Evolutionary conservation across 2,888 invertebrate genomes (phyloP).

Genomic region (Drosophila longiperda): DNA sequence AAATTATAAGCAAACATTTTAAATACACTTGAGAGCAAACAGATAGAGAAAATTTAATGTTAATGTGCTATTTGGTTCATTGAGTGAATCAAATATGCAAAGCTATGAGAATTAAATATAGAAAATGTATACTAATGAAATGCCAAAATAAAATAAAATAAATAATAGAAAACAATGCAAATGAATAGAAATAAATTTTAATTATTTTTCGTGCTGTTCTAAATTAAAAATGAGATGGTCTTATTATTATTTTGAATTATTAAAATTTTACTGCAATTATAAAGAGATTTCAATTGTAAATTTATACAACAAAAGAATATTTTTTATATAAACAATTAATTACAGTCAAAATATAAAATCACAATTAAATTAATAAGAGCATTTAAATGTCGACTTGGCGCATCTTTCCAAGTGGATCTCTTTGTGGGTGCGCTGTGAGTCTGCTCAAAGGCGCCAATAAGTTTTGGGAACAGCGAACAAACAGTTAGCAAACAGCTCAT

Average conservation of each 20-base stretch:
- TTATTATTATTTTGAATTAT: not conserved
- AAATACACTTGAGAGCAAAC: constrained; percentile 39
- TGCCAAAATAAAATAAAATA: too few species aligned
- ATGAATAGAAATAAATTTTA: too few species aligned
- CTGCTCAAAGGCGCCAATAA: constrained; percentile 38
- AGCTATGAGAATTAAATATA: not conserved
- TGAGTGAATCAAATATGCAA: not conserved
- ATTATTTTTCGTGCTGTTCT: not conserved
- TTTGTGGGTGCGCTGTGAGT: constrained; percentile 29
- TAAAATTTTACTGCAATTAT: not conserved
- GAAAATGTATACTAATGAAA: not conserved
- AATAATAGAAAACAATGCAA: too few species aligned
- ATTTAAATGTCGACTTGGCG: constrained; percentile 1
- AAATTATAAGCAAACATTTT: constrained; percentile 65
- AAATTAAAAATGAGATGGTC: not conserved
- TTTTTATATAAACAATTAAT: too few species aligned
- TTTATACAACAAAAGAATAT: not conserved
- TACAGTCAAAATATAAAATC: not conserved
- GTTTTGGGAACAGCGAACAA: constrained; percentile 41
- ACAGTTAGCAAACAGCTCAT: constrained; percentile 41
- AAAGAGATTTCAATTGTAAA: not conserved
- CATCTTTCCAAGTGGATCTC: not conserved
- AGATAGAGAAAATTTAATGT: not conserved
- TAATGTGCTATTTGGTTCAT: constrained; percentile 6
- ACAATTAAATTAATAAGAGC: constrained; percentile 14